Conservation (phyloP, 1,140 invertebrate species). For the Megathymus violae region DNA sequence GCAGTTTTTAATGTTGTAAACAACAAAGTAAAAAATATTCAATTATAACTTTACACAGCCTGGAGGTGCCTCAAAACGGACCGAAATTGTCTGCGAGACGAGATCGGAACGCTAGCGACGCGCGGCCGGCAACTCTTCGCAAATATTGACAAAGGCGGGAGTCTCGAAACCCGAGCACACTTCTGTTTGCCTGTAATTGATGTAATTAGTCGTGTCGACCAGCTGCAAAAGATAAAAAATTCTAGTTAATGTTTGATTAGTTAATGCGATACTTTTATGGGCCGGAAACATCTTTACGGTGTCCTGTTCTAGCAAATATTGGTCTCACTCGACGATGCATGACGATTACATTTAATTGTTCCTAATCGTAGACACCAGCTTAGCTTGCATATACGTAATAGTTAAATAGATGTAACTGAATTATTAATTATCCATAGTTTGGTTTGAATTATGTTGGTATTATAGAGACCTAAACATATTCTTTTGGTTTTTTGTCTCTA, state of each 20-base stretch:
- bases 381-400: too few relatives aligned
- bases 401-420: too few relatives aligned
- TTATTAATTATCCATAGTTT: too few relatives aligned
- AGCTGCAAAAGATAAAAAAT: conserved; percentile 71
- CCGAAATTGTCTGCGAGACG: conserved; percentile 3
- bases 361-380: conserved; percentile 4
- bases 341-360: conserved; percentile 39
- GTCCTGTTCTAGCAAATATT: conserved; percentile 78
- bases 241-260: conserved; percentile 68
- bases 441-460: too few relatives aligned
- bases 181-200: conserved; percentile 79
- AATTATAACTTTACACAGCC: too few relatives aligned
- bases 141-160: conserved; percentile 81
- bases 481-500: too few relatives aligned
- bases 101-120: conserved; percentile 22
- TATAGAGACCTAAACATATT: too few relatives aligned
- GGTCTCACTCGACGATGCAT: conserved; percentile 73
- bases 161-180: conserved; percentile 69
- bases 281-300: conserved; percentile 79
- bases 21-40: too few relatives aligned
- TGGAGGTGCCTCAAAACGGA: conserved; percentile 1
- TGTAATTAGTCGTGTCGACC: conserved; percentile 83
- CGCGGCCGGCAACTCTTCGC: conserved; percentile 46
- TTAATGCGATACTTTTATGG: conserved; percentile 78
- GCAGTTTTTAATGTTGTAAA: too few relatives aligned